These are phyloP conservation scores for Mnemiopsis leidyi DNA, from an alignment of 37 sponge, comb jelly and placozoan genomes.

Conservation along the genomic window DNA sequence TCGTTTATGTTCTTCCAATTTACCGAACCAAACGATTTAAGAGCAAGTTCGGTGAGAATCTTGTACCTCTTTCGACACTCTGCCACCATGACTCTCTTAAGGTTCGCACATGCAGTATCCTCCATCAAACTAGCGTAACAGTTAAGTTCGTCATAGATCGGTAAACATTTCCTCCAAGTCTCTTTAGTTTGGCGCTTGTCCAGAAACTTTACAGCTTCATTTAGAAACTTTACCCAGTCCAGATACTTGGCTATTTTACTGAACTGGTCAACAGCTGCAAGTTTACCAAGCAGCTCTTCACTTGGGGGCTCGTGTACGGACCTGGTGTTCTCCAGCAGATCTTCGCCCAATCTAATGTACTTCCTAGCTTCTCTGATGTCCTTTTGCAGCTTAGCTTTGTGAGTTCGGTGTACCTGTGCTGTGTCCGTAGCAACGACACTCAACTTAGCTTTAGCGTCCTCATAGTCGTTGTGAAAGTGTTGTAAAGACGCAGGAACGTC, in stretches of 20 bases:
- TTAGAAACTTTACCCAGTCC: slow-evolving; percentile 55
- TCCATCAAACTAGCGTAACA: slow-evolving; percentile 23
- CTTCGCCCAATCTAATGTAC: slow-evolving; percentile 19
- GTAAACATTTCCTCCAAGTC: slow-evolving; percentile 53
- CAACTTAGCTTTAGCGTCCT: slow-evolving; percentile 36
- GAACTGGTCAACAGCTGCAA: slow-evolving; percentile 21
- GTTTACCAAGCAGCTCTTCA: slow-evolving; percentile 5
- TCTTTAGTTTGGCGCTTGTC: slow-evolving; percentile 20
- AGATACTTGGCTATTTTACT: slow-evolving; percentile 55
- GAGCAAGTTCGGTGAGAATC: neutral
- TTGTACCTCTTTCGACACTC: slow-evolving; percentile 20
- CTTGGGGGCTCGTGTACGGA: neutral
- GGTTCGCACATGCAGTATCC: slow-evolving; percentile 46
- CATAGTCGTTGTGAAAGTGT: slow-evolving; percentile 40
- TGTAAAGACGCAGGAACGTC: slow-evolving; percentile 46
- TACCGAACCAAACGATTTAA: slow-evolving; percentile 23
- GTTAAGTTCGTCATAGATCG: slow-evolving; percentile 50
- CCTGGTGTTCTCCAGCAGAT: neutral
- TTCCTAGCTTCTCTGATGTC: slow-evolving; percentile 26
- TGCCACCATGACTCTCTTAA: neutral
- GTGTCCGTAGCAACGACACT: slow-evolving; percentile 52
- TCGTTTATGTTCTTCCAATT: slow-evolving; percentile 20
- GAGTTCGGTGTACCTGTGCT: neutral
- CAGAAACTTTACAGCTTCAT: slow-evolving; percentile 37
- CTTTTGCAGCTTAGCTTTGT: neutral